Percentiles rank a stretch among this genome's conserved stretches.
These are phyloP conservation scores for Ennomos erosarius DNA, from an alignment of 2,888 invertebrate species.

Conservation along the genomic window DNA sequence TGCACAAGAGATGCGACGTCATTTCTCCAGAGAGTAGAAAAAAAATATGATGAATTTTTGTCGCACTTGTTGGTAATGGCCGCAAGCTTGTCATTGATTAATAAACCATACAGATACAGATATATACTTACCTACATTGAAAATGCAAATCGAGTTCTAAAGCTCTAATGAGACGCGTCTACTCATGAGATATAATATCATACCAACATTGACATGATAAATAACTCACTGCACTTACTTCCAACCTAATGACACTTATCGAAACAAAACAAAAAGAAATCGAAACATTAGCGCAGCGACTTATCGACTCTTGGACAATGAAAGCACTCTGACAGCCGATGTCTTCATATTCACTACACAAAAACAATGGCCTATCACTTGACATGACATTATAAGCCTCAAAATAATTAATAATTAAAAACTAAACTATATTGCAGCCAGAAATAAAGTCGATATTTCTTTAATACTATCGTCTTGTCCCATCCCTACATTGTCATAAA, in stretches of 20 bases:
- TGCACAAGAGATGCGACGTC: no score
- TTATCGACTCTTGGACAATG: slow-evolving; percentile 67
- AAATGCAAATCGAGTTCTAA: no score
- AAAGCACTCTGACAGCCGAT: slow-evolving; percentile 69
- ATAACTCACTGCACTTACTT: slow-evolving; percentile 33
- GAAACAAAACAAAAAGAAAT: slow-evolving; percentile 39
- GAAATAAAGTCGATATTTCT: slow-evolving; percentile 46
- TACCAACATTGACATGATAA: slow-evolving; percentile 67
- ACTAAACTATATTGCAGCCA: slow-evolving; percentile 27
- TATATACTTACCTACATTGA: no score
- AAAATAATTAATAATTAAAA: slow-evolving; percentile 33
- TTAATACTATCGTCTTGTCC: slow-evolving; percentile 27
- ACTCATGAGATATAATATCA: slow-evolving; percentile 63
- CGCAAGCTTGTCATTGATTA: no score
- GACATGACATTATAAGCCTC: slow-evolving; percentile 67
- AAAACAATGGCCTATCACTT: slow-evolving; percentile 78
- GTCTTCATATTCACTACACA: slow-evolving; percentile 76
- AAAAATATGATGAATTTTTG: no score
- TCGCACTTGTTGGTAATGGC: no score
- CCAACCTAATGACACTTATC: slow-evolving; percentile 53
- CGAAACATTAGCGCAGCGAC: slow-evolving; percentile 61
- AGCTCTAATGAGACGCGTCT: slow-evolving; percentile 17
- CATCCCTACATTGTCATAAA: slow-evolving; percentile 46
- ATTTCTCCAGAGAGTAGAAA: no score
- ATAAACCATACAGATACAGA: no score